phyloP scores from a whole-genome alignment of 2,113 vertebrate species.

The Bubo scandiacus region DNA sequence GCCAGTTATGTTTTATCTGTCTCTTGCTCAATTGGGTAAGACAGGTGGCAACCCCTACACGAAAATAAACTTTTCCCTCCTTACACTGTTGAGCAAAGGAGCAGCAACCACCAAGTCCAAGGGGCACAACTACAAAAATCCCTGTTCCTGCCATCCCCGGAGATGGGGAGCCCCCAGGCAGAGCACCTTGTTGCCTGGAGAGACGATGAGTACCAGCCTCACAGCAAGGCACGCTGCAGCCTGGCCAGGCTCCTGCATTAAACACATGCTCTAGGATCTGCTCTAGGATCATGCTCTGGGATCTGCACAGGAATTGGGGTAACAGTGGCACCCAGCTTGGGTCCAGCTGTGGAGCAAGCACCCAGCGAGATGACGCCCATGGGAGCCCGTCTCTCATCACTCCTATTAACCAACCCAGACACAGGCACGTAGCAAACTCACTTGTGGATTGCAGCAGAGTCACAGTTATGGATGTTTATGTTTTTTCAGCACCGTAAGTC shows the following conservation, averaged over 20 bases:
- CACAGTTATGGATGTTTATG: neutral
- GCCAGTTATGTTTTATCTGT: neutral
- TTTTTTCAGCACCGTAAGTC: slow-evolving; percentile 4
- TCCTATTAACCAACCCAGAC: neutral
- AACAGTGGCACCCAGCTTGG: neutral
- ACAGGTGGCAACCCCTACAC: neutral
- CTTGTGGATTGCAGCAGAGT: neutral
- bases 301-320: fast-evolving
- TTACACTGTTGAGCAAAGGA: neutral
- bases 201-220: fast-evolving
- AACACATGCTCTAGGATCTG: fast-evolving
- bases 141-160: fast-evolving
- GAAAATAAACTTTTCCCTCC: neutral
- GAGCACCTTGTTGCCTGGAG: neutral
- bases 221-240: neutral
- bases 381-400: neutral
- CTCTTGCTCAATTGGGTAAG: neutral
- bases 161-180: neutral
- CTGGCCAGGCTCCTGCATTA: neutral
- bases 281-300: too few relatives aligned
- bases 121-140: neutral
- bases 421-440: neutral
- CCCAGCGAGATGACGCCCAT: fast-evolving
- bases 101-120: neutral
- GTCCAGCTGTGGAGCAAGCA: neutral